Conservation (phyloP, 1,140 invertebrate genomes). For the Rhagoletis pomonella region DNA sequence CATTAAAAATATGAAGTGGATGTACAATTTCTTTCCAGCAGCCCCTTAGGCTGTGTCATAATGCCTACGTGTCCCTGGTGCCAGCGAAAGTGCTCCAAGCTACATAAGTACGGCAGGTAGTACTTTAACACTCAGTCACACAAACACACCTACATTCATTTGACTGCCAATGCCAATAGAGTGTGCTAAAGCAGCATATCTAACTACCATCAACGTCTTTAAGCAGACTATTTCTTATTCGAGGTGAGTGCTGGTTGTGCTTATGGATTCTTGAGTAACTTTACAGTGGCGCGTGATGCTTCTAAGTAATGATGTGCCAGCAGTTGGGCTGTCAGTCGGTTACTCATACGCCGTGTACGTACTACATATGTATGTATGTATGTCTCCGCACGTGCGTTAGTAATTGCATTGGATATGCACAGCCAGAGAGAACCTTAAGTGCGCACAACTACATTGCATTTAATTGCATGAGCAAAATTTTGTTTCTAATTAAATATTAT, state of each 20-base stretch:
- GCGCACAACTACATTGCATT: not conserved
- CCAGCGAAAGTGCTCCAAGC: not conserved
- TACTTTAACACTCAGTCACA: too few species aligned
- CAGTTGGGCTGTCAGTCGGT: not conserved
- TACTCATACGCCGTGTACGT: not conserved
- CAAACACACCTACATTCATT: not conserved
- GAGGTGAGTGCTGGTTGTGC: not conserved
- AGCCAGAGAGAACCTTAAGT: not conserved
- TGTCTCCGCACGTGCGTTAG: not conserved
- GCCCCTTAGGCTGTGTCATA: not conserved
- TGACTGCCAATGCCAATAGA: constrained; percentile 7
- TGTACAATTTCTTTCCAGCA: not conserved
- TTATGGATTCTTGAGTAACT: not conserved
- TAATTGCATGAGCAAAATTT: not conserved
- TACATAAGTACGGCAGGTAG: not conserved
- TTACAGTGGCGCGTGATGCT: not conserved
- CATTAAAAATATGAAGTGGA: constrained; percentile 17
- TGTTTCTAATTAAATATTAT: not conserved
- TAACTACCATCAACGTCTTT: too few species aligned
- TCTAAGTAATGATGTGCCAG: not conserved
- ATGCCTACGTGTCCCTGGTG: not conserved
- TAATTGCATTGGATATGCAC: not conserved
- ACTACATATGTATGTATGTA: too few species aligned
- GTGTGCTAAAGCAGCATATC: not conserved
- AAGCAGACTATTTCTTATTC: too few species aligned